Conservation (phyloP, 2,113 vertebrate species). For the Pionites leucogaster region DNA sequence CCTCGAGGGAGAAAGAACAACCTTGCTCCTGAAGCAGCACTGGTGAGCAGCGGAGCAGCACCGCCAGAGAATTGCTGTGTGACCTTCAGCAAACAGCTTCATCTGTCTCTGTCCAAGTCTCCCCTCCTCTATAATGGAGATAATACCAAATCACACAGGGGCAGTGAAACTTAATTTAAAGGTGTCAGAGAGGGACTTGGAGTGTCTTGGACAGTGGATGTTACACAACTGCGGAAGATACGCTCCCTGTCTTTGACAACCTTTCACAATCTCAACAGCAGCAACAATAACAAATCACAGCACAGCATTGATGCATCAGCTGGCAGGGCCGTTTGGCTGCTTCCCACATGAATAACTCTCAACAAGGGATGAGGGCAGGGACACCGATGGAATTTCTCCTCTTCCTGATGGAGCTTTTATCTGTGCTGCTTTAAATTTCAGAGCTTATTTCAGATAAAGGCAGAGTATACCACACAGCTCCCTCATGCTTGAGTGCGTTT, state of each 20-base stretch:
- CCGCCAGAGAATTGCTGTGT: background rate
- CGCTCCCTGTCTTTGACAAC: background rate
- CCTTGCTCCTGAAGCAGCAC: background rate
- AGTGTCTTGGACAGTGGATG: accelerated
- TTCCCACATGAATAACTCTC: background rate
- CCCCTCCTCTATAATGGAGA: background rate
- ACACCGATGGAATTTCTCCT: background rate
- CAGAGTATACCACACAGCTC: background rate
- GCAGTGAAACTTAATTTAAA: background rate
- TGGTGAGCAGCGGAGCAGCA: background rate
- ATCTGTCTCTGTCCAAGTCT: background rate
- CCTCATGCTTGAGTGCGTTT: background rate
- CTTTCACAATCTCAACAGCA: background rate
- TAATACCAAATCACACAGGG: background rate
- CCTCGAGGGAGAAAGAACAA: background rate
- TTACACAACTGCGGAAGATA: accelerated
- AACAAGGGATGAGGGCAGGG: accelerated
- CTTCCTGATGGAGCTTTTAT: background rate
- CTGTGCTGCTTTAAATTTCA: background rate
- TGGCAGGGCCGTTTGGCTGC: accelerated
- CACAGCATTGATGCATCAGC: accelerated
- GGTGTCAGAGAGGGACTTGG: background rate
- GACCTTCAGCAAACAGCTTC: background rate
- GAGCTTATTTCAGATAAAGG: background rate
- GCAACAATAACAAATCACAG: background rate